Percentiles rank a stretch among this genome's conserved stretches.
Conservation (phyloP, 2,888 invertebrate genomes). For the Ypsolopha scabrella region DNA sequence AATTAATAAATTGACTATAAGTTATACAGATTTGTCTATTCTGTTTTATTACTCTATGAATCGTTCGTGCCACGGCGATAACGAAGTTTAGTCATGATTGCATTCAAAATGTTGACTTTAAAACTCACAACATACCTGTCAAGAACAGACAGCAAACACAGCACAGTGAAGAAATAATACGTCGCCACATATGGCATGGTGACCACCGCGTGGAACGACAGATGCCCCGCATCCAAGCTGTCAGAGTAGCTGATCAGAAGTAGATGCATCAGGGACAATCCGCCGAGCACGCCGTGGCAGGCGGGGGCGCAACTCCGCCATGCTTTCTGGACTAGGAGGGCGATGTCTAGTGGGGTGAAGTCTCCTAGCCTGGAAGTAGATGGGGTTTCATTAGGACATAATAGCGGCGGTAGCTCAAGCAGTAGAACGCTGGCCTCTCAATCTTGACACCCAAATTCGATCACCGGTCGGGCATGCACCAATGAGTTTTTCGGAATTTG, state of each 20-base stretch:
- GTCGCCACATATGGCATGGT: slow-evolving; percentile 65
- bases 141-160: slow-evolving; percentile 70
- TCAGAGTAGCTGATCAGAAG: slow-evolving; percentile 68
- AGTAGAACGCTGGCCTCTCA: neutral
- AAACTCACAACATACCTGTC: slow-evolving; percentile 70
- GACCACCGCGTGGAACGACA: slow-evolving; percentile 58
- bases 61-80: no score
- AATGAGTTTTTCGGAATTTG: no score
- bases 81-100: no score
- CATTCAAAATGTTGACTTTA: no score
- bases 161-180: slow-evolving; percentile 69
- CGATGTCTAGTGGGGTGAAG: slow-evolving; percentile 64
- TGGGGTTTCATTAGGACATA: neutral
- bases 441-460: no score
- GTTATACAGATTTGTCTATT: no score
- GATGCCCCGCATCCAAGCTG: slow-evolving; percentile 50
- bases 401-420: neutral
- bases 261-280: slow-evolving; percentile 70
- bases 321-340: slow-evolving; percentile 56
- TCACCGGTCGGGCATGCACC: no score
- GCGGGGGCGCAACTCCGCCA: slow-evolving; percentile 64
- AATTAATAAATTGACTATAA: no score
- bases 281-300: slow-evolving; percentile 72
- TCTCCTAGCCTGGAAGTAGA: slow-evolving; percentile 41
- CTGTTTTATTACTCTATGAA: no score